Base-by-base conservation (phyloP, 2,113 vertebrate species). In the Vulpes lagopus region DNA sequence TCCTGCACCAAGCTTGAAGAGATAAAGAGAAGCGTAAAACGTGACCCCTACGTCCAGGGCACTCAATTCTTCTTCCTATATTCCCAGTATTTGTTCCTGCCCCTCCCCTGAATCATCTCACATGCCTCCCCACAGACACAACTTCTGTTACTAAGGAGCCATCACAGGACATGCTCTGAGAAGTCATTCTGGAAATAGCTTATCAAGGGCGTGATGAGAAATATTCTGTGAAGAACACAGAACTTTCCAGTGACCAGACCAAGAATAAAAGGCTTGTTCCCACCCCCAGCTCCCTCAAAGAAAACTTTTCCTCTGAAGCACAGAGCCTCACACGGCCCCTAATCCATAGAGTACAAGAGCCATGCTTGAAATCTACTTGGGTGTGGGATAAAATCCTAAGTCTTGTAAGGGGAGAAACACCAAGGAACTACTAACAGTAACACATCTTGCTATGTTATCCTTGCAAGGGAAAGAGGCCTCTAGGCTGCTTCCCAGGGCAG, bases 141-240 rank as follows among this genome's bases (percentile, higher is more conserved):
- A 67, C 51, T 73, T 84, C 60, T 25, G 25, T 23, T 86, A 59
- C 59, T 90, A 22, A 78, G 86, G 74, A 96, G 35, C 65, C 94
- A 94, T 55, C 84, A 32, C 19, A 89, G 64, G 62, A 92, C 82
- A 93, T 32, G 71, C 9, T 80, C 51, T 80, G 30, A 38, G 17
- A 96, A 94, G 93, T 82, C 92, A 96, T 85, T 96, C 96, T 91
- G 97, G 94, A 98, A 98, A 96, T 49, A 94, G 59, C 92, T 62
- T 55, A 81, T 92, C 80, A 88, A 79, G 35, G 14, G 49, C 65
- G 84, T 55, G 64, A 80, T 11, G 65, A 88, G 38, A 96, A 94
- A 96, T 19, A 73, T 8, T 92, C 69, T 32, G 14, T 60, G 71
- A 97, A 60, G 53, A 93, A 85, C 59, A 82, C 4, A 96, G n/a